These are phyloP conservation scores for Pteronotus mesoamericanus DNA, from an alignment of 2,797 vertebrate genomes.

Conservation along the genomic window DNA sequence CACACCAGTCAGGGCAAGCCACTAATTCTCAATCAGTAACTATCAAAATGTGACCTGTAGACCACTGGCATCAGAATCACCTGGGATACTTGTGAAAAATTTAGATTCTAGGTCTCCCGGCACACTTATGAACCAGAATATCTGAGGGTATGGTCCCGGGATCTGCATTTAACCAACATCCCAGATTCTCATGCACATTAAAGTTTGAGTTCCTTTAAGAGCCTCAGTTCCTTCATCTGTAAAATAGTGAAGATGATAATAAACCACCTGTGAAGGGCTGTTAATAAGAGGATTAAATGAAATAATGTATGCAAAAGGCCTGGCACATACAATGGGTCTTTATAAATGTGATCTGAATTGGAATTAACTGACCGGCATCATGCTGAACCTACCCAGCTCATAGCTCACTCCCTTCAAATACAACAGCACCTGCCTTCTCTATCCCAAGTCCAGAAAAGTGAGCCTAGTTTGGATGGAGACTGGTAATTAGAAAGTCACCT, in stretches of 20 bases:
- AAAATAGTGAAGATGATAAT: neutral
- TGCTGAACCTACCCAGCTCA: neutral
- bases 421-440: neutral
- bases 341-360: neutral
- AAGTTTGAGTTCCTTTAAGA: neutral
- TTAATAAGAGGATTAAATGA: slow-evolving; percentile 13
- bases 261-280: neutral
- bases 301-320: neutral
- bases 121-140: neutral
- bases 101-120: neutral
- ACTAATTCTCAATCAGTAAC: neutral
- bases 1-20: neutral
- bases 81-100: neutral
- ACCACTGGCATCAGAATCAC: neutral
- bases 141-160: neutral
- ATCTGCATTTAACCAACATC: neutral
- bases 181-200: neutral
- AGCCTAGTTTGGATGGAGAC: neutral
- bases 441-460: neutral
- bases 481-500: neutral
- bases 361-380: neutral
- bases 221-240: neutral
- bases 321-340: neutral
- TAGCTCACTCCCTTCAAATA: neutral
- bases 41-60: neutral